These are phyloP conservation scores for Psilanteris sp. DNA, from an alignment of 1,140 invertebrate species.

Conservation along the genomic window DNA sequence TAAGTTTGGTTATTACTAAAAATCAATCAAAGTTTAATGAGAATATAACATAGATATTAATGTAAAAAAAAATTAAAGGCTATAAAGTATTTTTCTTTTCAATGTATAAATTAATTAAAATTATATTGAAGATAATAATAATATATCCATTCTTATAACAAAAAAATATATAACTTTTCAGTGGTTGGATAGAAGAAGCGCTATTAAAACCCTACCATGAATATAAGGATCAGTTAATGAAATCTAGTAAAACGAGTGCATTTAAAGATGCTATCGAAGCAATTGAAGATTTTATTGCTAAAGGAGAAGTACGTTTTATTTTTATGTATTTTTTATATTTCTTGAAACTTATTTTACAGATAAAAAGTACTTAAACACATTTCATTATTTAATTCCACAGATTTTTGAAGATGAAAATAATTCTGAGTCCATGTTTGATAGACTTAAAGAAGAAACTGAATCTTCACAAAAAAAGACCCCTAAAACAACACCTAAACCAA, in stretches of 20 bases:
- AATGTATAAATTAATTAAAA: no score
- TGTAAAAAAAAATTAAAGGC: no score
- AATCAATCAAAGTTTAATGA: no score
- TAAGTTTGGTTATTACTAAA: no score
- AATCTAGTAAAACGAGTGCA: conserved; percentile 87
- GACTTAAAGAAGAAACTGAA: conserved; percentile 82
- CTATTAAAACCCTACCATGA: conserved; percentile 91
- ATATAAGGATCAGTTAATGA: conserved; percentile 89
- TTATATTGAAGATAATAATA: no score
- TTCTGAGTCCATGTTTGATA: conserved; percentile 86
- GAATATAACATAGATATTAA: no score
- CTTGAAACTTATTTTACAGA: no score
- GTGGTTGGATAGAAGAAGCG: conserved; percentile 94
- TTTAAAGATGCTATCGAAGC: conserved; percentile 93
- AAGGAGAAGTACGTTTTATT: conserved; percentile 82
- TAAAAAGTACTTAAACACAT: no score
- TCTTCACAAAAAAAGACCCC: conserved; percentile 78
- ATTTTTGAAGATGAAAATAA: conserved; percentile 80
- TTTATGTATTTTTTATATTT: conserved; percentile 12
- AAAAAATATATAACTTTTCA: conserved; percentile 75
- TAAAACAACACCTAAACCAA: conserved; percentile 79
- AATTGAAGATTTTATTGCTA: conserved; percentile 91
- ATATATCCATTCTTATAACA: no score
- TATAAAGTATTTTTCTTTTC: no score
- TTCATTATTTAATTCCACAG: conserved; percentile 63